These are phyloP conservation scores for Megalurothrips usitatus DNA, from an alignment of 2,888 invertebrate species.

Conservation along the genomic window DNA sequence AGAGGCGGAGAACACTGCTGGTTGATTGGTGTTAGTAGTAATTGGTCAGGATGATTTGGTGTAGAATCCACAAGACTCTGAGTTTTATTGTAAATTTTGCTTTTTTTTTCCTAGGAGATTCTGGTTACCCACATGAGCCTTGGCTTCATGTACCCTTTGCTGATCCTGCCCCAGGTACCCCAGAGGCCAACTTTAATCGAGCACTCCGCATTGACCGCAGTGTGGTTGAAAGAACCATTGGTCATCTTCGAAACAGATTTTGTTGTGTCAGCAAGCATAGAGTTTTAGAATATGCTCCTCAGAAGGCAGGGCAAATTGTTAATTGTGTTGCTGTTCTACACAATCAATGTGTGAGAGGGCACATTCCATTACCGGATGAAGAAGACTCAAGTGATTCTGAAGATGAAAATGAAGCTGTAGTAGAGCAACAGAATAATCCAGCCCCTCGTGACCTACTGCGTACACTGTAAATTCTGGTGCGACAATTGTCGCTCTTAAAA, in stretches of 20 bases:
- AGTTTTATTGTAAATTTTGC: background rate
- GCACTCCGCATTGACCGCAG: slow-evolving; percentile 18
- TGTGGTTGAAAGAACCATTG: slow-evolving; percentile 15
- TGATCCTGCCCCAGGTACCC: slow-evolving; percentile 15
- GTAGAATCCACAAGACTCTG: background rate
- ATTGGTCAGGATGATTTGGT: slow-evolving; percentile 15
- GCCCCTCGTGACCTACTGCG: no score
- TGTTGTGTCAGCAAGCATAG: slow-evolving; percentile 12
- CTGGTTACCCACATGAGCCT: slow-evolving; percentile 8
- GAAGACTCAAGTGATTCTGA: slow-evolving; percentile 14
- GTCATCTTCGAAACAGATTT: slow-evolving; percentile 18
- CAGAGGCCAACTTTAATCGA: slow-evolving; percentile 14
- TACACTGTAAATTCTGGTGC: no score
- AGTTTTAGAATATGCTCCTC: slow-evolving; percentile 15
- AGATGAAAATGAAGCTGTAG: background rate
- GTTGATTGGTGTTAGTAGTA: slow-evolving; percentile 1
- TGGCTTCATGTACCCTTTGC: slow-evolving; percentile 15
- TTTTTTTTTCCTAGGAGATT: slow-evolving; percentile 18
- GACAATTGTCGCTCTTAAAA: no score
- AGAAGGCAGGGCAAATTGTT: background rate
- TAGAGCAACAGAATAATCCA: background rate
- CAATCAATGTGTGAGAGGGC: slow-evolving; percentile 9
- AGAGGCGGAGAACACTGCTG: slow-evolving; percentile 15
- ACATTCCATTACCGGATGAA: slow-evolving; percentile 15
- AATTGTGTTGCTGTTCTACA: slow-evolving; percentile 18